Evolutionary conservation across 2,888 invertebrate genomes (phyloP).

Genomic region (Amaurobius ferox): DNA sequence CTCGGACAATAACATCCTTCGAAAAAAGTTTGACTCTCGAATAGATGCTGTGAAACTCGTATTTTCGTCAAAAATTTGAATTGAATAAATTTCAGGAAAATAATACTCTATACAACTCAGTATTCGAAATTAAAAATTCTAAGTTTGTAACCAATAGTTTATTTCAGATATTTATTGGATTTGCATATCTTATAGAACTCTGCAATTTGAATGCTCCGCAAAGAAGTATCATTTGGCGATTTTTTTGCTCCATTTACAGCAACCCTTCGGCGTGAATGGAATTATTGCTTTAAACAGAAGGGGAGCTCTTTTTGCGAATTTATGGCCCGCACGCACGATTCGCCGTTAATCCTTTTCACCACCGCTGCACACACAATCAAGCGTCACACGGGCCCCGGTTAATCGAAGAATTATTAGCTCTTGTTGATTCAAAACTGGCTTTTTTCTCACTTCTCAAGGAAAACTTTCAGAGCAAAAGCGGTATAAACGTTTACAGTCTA

Average conservation of each 20-base stretch:
- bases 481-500: neutral
- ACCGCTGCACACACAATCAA: constrained; percentile 24
- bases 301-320: constrained; percentile 27
- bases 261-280: constrained; percentile 17
- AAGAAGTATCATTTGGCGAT: too few relatives aligned
- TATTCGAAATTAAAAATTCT: too few relatives aligned
- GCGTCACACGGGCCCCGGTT: constrained; percentile 20
- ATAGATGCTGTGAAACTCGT: too few relatives aligned
- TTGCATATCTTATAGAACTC: too few relatives aligned
- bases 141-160: too few relatives aligned
- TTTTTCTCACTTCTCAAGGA: neutral
- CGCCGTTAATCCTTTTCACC: constrained; percentile 35
- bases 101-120: too few relatives aligned
- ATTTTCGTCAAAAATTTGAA: too few relatives aligned
- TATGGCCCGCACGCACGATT: constrained; percentile 45
- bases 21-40: too few relatives aligned
- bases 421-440: constrained; percentile 42
- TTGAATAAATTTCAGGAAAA: too few relatives aligned
- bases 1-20: too few relatives aligned
- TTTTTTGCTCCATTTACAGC: constrained; percentile 10
- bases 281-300: constrained; percentile 29
- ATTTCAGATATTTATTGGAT: too few relatives aligned
- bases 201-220: too few relatives aligned
- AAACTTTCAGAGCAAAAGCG: neutral
- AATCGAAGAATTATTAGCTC: constrained; percentile 52